phyloP scores from a whole-genome alignment of 2,113 vertebrate genomes.

The Cariama cristata region DNA sequence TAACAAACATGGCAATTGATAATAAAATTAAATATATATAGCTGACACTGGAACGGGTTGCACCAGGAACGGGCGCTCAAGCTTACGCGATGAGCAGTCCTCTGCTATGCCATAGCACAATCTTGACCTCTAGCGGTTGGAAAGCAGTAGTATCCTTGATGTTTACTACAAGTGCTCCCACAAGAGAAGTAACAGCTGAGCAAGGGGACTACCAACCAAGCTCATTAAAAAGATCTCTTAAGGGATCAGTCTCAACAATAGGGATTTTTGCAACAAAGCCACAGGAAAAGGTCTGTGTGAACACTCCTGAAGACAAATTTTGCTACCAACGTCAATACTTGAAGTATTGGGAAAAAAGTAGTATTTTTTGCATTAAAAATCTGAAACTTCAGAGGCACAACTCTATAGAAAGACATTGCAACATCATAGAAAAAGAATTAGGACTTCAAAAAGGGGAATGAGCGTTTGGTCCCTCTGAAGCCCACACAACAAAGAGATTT shows the following conservation, averaged over 20 bases:
- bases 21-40: accelerated
- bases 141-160: not conserved
- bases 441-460: slow-evolving; percentile 44
- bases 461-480: slow-evolving; percentile 18
- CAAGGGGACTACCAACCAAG: not conserved
- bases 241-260: not conserved
- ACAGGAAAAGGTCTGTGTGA: not conserved
- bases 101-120: not conserved
- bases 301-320: not conserved
- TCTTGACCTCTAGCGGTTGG: slow-evolving; percentile 78
- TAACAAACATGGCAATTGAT: accelerated
- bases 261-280: not conserved
- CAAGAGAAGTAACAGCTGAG: not conserved
- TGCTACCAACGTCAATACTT: not conserved
- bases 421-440: slow-evolving; percentile 46
- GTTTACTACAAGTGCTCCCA: not conserved
- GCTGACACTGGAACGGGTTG: not conserved
- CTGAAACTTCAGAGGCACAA: not conserved
- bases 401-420: slow-evolving; percentile 26
- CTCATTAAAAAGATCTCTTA: not conserved
- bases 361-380: not conserved
- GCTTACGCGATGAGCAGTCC: not conserved
- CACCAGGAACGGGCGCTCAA: accelerated
- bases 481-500: slow-evolving; percentile 56
- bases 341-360: not conserved